A percentile compares a stretch with the other conserved stretches of the same genome.
These are phyloP conservation scores for Plodia interpunctella DNA, from an alignment of 1,140 invertebrate species.

Conservation along the genomic window DNA sequence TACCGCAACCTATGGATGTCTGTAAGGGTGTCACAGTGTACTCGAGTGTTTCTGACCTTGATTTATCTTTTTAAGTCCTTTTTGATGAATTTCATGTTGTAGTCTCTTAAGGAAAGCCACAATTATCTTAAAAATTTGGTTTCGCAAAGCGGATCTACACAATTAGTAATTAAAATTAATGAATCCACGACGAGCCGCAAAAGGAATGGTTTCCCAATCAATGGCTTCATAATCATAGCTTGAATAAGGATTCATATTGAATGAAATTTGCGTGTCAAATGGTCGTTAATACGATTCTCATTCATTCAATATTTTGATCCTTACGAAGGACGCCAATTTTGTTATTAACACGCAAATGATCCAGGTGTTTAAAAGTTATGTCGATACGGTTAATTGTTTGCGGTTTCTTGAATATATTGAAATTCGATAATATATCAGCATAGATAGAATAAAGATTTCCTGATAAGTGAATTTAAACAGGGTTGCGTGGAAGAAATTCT, in stretches of 20 bases:
- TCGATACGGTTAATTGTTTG: neutral
- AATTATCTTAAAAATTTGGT: neutral
- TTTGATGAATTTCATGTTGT: neutral
- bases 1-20: too few species aligned
- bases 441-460: too few species aligned
- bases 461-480: too few species aligned
- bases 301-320: constrained; percentile 1
- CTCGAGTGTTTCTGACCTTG: too few species aligned
- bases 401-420: neutral
- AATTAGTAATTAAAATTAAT: neutral
- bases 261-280: constrained; percentile 2
- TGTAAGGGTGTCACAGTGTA: too few species aligned
- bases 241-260: constrained; percentile 2
- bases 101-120: too few species aligned
- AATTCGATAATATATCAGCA: too few species aligned
- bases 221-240: neutral
- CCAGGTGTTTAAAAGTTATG: constrained; percentile 1
- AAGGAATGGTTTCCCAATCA: neutral
- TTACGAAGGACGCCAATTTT: constrained; percentile 5
- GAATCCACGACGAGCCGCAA: neutral
- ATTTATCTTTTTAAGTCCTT: too few species aligned
- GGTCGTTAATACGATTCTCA: neutral
- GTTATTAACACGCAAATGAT: neutral
- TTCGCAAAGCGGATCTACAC: neutral
- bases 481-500: too few species aligned